Conservation (phyloP, 2,888 invertebrate genomes). For the Aproaerema taeniolella region DNA sequence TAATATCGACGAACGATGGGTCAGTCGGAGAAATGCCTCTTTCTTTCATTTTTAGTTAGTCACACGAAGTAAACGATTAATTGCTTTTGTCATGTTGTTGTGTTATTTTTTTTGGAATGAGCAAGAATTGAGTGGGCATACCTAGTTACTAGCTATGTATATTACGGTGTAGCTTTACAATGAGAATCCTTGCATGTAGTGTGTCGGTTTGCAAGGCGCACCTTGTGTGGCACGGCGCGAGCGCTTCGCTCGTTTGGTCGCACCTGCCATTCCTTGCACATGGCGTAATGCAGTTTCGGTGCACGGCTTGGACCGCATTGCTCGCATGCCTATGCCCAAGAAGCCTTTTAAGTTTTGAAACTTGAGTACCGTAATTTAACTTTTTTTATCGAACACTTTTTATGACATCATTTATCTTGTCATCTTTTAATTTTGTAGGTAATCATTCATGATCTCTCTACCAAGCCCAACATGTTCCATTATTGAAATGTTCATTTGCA, state of each 20-base stretch:
- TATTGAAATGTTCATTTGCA: too few relatives aligned
- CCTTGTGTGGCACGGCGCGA: constrained; percentile 39
- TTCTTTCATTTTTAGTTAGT: too few relatives aligned
- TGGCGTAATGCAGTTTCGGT: constrained; percentile 61
- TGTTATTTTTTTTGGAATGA: too few relatives aligned
- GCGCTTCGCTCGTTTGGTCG: constrained; percentile 34
- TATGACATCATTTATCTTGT: too few relatives aligned
- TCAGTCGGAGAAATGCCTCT: background rate
- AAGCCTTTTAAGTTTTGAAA: constrained; percentile 11
- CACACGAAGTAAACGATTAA: too few relatives aligned
- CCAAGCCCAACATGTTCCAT: too few relatives aligned
- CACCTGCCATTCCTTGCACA: constrained; percentile 66
- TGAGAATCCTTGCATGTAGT: constrained; percentile 40
- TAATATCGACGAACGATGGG: constrained; percentile 17
- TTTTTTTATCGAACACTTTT: background rate
- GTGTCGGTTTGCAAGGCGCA: constrained; percentile 51
- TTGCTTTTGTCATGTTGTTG: too few relatives aligned
- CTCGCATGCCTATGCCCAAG: constrained; percentile 25
- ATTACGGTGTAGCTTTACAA: background rate
- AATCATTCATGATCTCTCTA: too few relatives aligned
- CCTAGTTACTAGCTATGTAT: too few relatives aligned
- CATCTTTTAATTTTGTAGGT: too few relatives aligned
- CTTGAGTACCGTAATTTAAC: background rate
- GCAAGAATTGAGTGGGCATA: too few relatives aligned
- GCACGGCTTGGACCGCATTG: constrained; percentile 52